Conservation (phyloP, 2,113 vertebrate genomes). For the Odocoileus virginianus region DNA sequence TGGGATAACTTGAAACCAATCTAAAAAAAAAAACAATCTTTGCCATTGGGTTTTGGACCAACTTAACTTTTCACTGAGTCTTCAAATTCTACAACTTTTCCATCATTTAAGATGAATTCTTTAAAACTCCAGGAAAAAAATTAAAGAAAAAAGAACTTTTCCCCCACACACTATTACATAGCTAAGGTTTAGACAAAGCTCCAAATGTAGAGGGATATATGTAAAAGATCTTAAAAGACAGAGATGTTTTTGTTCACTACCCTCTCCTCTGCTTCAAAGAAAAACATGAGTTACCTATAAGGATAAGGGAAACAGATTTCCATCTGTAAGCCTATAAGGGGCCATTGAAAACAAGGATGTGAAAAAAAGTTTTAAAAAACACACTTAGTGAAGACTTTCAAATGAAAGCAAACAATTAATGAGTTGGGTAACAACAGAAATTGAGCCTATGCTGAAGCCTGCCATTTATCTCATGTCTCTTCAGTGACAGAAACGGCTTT, state of each 20-base stretch:
- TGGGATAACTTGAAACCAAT: background rate
- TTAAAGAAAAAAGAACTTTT: background rate
- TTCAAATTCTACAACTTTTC: slow-evolving; percentile 33
- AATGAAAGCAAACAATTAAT: background rate
- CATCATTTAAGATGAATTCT: background rate
- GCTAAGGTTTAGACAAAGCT: background rate
- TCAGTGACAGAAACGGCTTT: background rate
- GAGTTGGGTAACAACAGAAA: background rate
- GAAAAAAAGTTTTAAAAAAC: slow-evolving; percentile 19
- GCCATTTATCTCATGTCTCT: background rate
- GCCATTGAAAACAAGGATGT: slow-evolving; percentile 8
- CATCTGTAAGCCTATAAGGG: background rate
- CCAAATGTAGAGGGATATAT: background rate
- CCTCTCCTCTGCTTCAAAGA: background rate
- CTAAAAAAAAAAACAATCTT: background rate
- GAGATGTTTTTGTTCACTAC: background rate
- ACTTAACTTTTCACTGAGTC: background rate
- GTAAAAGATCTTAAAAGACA: slow-evolving; percentile 12
- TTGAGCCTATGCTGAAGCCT: background rate
- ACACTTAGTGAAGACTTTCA: slow-evolving; percentile 25
- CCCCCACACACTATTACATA: background rate
- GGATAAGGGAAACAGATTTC: slow-evolving; percentile 26
- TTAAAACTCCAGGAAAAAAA: slow-evolving; percentile 9
- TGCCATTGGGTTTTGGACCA: background rate
- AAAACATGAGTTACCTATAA: background rate